Evolutionary conservation across 1,140 invertebrate species (phyloP).

Genomic region (Bathynomus jamesi): DNA sequence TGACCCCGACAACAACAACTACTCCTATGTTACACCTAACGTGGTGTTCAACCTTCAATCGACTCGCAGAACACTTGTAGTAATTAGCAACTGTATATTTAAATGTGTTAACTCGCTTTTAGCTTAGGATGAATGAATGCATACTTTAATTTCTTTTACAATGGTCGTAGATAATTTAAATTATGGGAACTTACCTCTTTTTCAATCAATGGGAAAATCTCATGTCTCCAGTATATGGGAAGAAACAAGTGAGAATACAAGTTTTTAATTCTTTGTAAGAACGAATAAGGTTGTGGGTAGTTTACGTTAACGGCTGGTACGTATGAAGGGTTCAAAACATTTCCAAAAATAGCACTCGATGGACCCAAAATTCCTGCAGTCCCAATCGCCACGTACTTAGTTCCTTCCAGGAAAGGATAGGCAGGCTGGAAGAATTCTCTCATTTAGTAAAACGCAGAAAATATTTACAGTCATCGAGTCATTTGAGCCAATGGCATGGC

Average conservation of each 20-base stretch:
- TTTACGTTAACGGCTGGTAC: background rate
- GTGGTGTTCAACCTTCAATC: background rate
- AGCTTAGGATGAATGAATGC: background rate
- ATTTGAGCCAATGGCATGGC: too few relatives aligned
- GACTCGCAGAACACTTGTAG: background rate
- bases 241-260: background rate
- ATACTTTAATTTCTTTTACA: background rate
- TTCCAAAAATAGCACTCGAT: background rate
- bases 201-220: background rate
- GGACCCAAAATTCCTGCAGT: background rate
- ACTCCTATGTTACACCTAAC: background rate
- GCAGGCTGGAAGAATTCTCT: background rate
- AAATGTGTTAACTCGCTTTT: background rate
- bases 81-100: background rate
- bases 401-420: background rate
- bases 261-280: background rate
- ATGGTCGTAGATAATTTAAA: background rate
- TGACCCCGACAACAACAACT: too few relatives aligned
- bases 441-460: background rate
- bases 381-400: background rate
- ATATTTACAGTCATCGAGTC: too few relatives aligned
- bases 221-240: background rate
- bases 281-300: conserved; percentile 3
- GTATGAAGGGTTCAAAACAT: conserved; percentile 5
- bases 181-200: background rate